A percentile compares a stretch with the other conserved stretches of the same genome.
Evolutionary conservation across 1,140 invertebrate species (phyloP).

Genomic region (Procambarus virginalis): DNA sequence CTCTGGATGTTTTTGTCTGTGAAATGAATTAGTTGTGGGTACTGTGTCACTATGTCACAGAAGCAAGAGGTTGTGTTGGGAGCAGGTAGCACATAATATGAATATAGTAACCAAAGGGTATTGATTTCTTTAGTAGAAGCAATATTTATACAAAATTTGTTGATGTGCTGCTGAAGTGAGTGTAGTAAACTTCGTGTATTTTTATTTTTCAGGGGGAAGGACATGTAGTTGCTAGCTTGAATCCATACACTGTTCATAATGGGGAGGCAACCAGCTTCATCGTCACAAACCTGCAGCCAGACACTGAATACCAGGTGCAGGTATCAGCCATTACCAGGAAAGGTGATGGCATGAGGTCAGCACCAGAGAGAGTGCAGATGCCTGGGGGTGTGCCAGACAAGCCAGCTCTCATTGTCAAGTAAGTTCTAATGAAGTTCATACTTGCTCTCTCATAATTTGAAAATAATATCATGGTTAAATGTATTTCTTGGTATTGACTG

Average conservation of each 20-base stretch:
- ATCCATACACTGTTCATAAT: slow-evolving; percentile 84
- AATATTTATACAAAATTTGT: too few species aligned
- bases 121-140: too few species aligned
- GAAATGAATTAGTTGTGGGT: too few species aligned
- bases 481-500: too few species aligned
- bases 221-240: slow-evolving; percentile 55
- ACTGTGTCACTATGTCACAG: too few species aligned
- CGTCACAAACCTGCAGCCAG: slow-evolving; percentile 91
- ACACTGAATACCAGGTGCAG: slow-evolving; percentile 93
- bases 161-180: too few species aligned
- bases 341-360: slow-evolving; percentile 92
- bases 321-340: slow-evolving; percentile 95
- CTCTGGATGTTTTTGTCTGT: too few species aligned
- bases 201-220: slow-evolving; percentile 22
- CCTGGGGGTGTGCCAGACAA: slow-evolving; percentile 93
- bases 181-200: neutral
- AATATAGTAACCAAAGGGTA: too few species aligned
- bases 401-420: slow-evolving; percentile 90
- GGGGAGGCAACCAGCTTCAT: slow-evolving; percentile 86
- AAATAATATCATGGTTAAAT: too few species aligned
- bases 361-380: slow-evolving; percentile 87
- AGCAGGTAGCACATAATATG: too few species aligned
- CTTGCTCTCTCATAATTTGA: too few species aligned
- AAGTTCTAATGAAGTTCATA: slow-evolving; percentile 71
- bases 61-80: too few species aligned